Percentiles rank a stretch among this genome's conserved stretches.
Conservation (phyloP, 2,113 vertebrate species). For the Gymnogyps californianus region DNA sequence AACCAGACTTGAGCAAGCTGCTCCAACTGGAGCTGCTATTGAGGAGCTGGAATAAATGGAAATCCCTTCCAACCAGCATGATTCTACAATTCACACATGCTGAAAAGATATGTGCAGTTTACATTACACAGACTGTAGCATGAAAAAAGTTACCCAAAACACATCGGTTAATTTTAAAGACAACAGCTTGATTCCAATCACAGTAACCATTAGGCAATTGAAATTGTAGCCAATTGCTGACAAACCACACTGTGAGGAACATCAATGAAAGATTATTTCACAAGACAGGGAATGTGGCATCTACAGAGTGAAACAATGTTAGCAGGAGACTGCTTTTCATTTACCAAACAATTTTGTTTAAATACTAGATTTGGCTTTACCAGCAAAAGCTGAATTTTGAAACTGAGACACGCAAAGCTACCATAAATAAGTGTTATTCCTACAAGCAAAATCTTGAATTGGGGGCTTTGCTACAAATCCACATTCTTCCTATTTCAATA, state of each 20-base stretch:
- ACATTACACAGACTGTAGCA: not conserved
- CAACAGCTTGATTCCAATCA: not conserved
- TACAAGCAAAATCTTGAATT: not conserved
- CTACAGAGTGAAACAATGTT: not conserved
- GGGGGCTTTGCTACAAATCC: not conserved
- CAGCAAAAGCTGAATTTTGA: not conserved
- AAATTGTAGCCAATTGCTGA: not conserved
- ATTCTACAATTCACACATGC: not conserved
- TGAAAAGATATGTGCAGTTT: not conserved
- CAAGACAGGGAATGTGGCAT: not conserved
- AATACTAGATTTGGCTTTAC: not conserved
- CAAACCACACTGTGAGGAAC: not conserved
- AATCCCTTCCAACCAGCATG: not conserved
- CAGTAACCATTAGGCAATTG: not conserved
- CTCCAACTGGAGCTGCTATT: not conserved
- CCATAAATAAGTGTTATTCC: not conserved
- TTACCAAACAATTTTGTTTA: not conserved
- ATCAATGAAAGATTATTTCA: not conserved
- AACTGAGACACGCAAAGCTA: not conserved
- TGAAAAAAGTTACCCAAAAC: not conserved
- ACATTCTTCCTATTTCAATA: not conserved
- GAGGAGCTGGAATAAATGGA: not conserved
- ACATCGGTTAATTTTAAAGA: not conserved
- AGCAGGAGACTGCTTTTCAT: not conserved
- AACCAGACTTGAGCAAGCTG: not conserved